phyloP scores from a whole-genome alignment of 2,797 vertebrate genomes.

The Urophycis tenuis region DNA sequence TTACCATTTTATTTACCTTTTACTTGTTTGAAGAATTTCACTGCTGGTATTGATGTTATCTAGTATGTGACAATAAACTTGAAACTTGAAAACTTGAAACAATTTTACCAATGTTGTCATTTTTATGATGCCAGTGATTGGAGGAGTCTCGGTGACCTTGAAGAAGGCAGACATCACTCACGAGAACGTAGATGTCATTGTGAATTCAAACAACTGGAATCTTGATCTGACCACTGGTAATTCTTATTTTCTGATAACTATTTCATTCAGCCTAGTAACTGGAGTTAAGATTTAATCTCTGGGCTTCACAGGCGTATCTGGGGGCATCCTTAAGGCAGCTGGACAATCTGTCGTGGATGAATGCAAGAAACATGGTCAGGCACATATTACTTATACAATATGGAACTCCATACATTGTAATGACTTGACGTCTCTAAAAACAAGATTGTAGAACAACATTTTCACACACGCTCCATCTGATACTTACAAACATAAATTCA shows the following conservation, averaged over 20 bases:
- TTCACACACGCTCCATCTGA: background rate
- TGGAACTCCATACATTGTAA: too few species aligned
- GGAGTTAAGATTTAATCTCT: background rate
- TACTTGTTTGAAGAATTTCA: too few species aligned
- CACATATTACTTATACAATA: background rate
- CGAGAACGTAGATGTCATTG: slow-evolving; percentile 53
- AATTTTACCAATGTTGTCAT: slow-evolving; percentile 6
- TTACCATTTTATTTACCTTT: too few species aligned
- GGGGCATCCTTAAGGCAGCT: slow-evolving; percentile 51
- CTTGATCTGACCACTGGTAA: slow-evolving; percentile 51
- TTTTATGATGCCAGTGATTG: slow-evolving; percentile 21
- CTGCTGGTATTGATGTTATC: too few species aligned
- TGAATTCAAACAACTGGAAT: slow-evolving; percentile 48
- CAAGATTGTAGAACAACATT: background rate
- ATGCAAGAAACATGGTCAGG: slow-evolving; percentile 48
- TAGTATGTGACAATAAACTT: too few species aligned
- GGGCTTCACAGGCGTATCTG: slow-evolving; percentile 50
- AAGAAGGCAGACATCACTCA: slow-evolving; percentile 56
- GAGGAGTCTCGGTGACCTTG: slow-evolving; percentile 36
- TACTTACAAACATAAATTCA: background rate
- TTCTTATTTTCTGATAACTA: background rate
- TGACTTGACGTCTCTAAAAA: background rate
- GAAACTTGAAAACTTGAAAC: too few species aligned
- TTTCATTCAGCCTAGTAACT: background rate
- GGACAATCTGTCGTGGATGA: slow-evolving; percentile 48